A percentile compares a stretch with the other conserved stretches of the same genome.
These are phyloP conservation scores for Dermolepida albohirtum DNA, from an alignment of 2,888 invertebrate genomes.

Conservation along the genomic window DNA sequence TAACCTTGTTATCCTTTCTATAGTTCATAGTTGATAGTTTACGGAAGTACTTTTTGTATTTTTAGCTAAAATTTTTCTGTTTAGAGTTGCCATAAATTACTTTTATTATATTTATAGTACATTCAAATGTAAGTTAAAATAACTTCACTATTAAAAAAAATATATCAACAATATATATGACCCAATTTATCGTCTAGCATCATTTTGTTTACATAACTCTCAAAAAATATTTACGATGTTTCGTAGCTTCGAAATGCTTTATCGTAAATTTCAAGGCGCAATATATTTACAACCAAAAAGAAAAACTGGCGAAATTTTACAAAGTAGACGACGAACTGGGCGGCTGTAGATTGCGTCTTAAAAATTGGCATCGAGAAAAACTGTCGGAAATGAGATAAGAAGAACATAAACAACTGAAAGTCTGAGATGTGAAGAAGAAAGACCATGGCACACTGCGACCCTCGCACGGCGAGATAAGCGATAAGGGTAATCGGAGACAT, in stretches of 20 bases:
- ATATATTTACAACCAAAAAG: conserved; percentile 9
- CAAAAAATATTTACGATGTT: not conserved
- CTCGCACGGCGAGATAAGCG: conserved; percentile 56
- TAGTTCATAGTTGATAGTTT: too few relatives aligned
- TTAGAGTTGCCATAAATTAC: too few relatives aligned
- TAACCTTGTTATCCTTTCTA: too few relatives aligned
- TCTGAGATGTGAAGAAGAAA: conserved; percentile 39
- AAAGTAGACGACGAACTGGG: conserved; percentile 23
- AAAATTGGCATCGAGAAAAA: conserved; percentile 46
- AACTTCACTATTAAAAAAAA: too few relatives aligned
- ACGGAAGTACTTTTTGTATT: too few relatives aligned
- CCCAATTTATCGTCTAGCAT: not conserved
- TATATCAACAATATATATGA: not conserved
- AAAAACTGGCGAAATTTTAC: conserved; percentile 29
- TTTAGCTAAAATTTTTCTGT: too few relatives aligned
- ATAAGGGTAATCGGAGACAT: conserved; percentile 62
- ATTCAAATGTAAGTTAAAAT: too few relatives aligned
- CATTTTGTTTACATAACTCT: not conserved
- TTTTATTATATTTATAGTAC: too few relatives aligned
- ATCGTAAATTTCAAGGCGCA: conserved; percentile 13
- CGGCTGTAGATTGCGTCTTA: conserved; percentile 31
- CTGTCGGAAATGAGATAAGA: conserved; percentile 58
- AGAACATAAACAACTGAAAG: conserved; percentile 59
- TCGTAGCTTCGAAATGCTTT: not conserved
- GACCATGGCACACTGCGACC: conserved; percentile 47